A percentile compares a stretch with the other conserved stretches of the same genome.
These are phyloP conservation scores for Drosophila formosana DNA, from an alignment of 2,888 invertebrate genomes.

Conservation along the genomic window DNA sequence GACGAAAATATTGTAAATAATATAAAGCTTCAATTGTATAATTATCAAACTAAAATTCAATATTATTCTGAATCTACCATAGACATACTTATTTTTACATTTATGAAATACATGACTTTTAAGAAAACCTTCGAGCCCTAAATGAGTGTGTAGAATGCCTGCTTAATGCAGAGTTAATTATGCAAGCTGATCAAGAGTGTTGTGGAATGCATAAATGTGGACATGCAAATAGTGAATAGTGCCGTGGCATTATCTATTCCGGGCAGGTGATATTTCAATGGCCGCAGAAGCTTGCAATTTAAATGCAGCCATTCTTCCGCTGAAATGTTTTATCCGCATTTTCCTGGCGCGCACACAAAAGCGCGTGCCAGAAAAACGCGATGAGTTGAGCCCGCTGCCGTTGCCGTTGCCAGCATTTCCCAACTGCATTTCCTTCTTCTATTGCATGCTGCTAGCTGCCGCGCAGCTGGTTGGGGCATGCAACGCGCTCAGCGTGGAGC, in stretches of 20 bases:
- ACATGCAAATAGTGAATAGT: not conserved
- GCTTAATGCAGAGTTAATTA: not conserved
- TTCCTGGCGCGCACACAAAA: conserved; percentile 30
- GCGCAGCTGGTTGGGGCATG: not conserved
- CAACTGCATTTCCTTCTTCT: conserved; percentile 37
- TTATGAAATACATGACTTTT: too few relatives aligned
- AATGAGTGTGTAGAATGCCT: not conserved
- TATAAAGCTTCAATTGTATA: too few relatives aligned
- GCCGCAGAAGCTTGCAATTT: conserved; percentile 18
- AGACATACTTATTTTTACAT: too few relatives aligned
- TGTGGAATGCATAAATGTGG: not conserved
- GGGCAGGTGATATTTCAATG: conserved; percentile 31
- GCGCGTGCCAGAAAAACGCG: conserved; percentile 44
- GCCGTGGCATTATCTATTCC: conserved; percentile 17
- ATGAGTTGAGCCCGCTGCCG: conserved; percentile 25
- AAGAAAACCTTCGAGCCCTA: too few relatives aligned
- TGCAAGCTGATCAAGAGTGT: not conserved
- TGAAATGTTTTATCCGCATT: conserved; percentile 46
- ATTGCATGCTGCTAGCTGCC: not conserved
- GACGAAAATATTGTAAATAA: too few relatives aligned
- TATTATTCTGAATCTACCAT: too few relatives aligned
- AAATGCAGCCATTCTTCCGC: conserved; percentile 29
- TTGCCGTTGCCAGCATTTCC: conserved; percentile 23
- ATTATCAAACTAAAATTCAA: too few relatives aligned
- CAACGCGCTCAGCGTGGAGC: conserved; percentile 1